Conservation (phyloP, 2,888 invertebrate genomes). For the Chymomyza procnemis region DNA sequence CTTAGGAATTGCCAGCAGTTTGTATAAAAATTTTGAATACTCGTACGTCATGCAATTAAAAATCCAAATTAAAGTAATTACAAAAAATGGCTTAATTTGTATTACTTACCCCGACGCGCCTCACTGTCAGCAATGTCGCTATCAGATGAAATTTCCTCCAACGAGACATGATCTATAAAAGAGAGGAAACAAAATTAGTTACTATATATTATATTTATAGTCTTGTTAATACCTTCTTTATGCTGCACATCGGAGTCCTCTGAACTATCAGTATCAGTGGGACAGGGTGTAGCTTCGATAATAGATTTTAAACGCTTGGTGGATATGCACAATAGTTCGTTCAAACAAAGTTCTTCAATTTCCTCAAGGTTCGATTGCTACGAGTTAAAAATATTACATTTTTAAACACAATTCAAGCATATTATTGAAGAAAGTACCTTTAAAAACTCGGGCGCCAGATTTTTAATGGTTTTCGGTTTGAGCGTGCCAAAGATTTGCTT, state of each 20-base stretch:
- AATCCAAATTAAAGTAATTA: constrained; percentile 24
- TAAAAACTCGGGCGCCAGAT: constrained; percentile 81
- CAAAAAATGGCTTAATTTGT: background rate
- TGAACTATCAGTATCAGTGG: constrained; percentile 78
- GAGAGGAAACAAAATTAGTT: background rate
- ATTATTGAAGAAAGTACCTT: constrained; percentile 61
- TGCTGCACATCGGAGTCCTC: constrained; percentile 76
- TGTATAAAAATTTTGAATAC: constrained; percentile 20
- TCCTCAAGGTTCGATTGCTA: constrained; percentile 78
- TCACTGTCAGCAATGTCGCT: constrained; percentile 71
- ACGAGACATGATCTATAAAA: constrained; percentile 80
- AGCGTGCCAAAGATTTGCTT: constrained; percentile 82
- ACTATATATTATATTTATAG: background rate
- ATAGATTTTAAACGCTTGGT: constrained; percentile 82
- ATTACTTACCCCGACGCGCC: constrained; percentile 48
- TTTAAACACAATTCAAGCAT: background rate
- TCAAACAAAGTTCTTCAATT: constrained; percentile 81
- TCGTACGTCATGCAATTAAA: background rate
- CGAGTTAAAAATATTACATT: background rate
- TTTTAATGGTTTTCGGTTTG: constrained; percentile 81
- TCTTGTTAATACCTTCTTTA: constrained; percentile 64
- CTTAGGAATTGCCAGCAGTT: constrained; percentile 36
- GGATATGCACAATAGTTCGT: constrained; percentile 82
- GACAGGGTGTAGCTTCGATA: constrained; percentile 77
- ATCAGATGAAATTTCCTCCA: constrained; percentile 82